phyloP scores from a whole-genome alignment of 1,140 invertebrate genomes.

The Hycleus cichorii region DNA sequence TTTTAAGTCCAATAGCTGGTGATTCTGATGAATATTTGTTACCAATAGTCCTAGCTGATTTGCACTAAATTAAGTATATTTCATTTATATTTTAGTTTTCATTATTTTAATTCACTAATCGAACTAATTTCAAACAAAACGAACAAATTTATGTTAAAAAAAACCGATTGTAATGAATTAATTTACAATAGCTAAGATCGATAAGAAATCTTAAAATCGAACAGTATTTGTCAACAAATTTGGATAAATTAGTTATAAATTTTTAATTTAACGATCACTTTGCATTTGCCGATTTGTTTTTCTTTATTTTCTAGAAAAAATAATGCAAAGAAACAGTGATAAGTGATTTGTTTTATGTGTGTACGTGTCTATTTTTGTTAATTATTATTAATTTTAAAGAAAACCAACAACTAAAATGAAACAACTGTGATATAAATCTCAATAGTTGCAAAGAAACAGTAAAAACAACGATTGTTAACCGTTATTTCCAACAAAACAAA shows the following conservation, averaged over 20 bases:
- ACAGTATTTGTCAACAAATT: no score
- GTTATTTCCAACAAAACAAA: conserved; percentile 11
- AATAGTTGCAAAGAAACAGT: conserved; percentile 18
- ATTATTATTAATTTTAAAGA: no score
- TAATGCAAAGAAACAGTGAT: no score
- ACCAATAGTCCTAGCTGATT: conserved; percentile 39
- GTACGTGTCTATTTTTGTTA: no score
- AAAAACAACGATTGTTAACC: conserved; percentile 30
- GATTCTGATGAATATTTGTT: conserved; percentile 42
- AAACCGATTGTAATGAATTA: background rate
- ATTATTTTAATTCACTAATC: background rate
- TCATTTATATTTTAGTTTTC: no score
- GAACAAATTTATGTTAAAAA: background rate
- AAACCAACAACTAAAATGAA: conserved; percentile 19
- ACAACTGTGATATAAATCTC: conserved; percentile 33
- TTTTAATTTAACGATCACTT: no score
- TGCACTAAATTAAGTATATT: conserved; percentile 34
- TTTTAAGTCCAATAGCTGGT: conserved; percentile 32
- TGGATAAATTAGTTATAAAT: no score
- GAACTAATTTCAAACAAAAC: conserved; percentile 2
- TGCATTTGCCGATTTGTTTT: no score
- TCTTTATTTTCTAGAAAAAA: no score
- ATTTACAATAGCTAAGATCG: no score
- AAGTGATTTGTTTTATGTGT: no score
- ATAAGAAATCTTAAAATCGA: no score